Base-by-base conservation (phyloP, 1,140 invertebrate genomes). In the Drosophila pachea region DNA sequence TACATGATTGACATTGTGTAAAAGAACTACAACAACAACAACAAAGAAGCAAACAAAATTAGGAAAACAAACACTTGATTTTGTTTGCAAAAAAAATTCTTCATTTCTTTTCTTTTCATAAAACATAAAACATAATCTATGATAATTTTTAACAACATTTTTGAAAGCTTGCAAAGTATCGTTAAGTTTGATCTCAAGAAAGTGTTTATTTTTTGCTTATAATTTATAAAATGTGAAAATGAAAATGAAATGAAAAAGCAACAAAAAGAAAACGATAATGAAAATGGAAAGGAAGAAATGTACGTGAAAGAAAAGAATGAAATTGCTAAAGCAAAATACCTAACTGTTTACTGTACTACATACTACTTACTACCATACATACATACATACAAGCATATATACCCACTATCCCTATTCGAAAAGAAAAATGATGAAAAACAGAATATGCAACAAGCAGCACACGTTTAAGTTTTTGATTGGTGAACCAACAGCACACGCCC, bases 171-270 rank as follows among this genome's bases (percentile, higher is more conserved):
- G 79, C 79, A 83, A 83, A 84, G 81, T 86, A 84, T 84, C 81
- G 81, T 86, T 84, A 84, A 84, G 82, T 86, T 86, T 86, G 81
- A 86, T 86, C 81, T 86, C 81, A 86, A 86, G 71, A 81, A 81
- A 70, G 67, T 74, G 86, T 69, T 83, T 78, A 64, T 78, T 79
- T 84, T 83, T 84, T 86, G 81, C 76, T 79, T 86, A 52, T 52
- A 78, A 74, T 84, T 77, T 81, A 86, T 86, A 74, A 72, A 22
- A 22, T 22, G 22, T 35, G 32, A 61, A 71, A 53, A 22, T 53
- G 38, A 45, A 54, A 42, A 40, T 11, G 31, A 59, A 56, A 42
- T n/a, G 22, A 22, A 52, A 52, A 16, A 32, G 12, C 33, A 52
- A 22, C 22, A 22, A 22, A 22, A 22, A 22, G 22, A 22, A 22